Evolutionary conservation across 2,113 vertebrate genomes (phyloP).

Genomic region (Oceanites oceanicus): DNA sequence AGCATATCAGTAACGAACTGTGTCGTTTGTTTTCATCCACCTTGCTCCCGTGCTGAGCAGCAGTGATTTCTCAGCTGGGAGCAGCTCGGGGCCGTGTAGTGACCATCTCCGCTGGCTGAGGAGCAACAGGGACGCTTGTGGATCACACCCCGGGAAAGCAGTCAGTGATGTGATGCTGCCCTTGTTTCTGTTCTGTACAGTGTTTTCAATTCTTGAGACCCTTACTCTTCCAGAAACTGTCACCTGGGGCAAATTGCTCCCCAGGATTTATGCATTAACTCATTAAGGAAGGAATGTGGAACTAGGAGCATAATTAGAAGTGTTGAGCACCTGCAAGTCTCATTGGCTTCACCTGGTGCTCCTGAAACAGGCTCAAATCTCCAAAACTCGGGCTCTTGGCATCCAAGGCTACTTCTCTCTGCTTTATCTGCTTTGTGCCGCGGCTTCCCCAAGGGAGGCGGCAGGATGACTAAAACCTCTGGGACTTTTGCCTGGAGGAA

Average conservation of each 20-base stretch:
- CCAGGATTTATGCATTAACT: neutral
- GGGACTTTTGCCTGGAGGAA: neutral
- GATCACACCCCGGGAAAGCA: too few species aligned
- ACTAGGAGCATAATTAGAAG: neutral
- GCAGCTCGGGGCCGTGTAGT: neutral
- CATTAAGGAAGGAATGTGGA: neutral
- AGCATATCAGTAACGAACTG: rapidly evolving
- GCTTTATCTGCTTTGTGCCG: neutral
- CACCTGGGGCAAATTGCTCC: too few species aligned
- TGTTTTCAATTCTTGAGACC: neutral
- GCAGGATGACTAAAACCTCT: rapidly evolving
- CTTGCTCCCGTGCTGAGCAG: neutral
- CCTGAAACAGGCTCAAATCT: neutral
- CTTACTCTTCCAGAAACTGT: neutral
- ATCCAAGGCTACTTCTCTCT: neutral
- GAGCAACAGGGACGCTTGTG: rapidly evolving
- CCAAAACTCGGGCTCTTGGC: neutral
- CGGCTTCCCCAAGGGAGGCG: rapidly evolving
- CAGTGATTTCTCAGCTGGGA: neutral
- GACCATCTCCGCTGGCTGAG: neutral
- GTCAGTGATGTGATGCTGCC: rapidly evolving
- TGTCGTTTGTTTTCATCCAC: rapidly evolving
- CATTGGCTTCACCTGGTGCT: neutral
- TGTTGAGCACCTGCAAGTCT: neutral
- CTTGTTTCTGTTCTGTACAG: neutral